Evolutionary conservation across 2,888 invertebrate species (phyloP).

Genomic region (Meta bourneti): DNA sequence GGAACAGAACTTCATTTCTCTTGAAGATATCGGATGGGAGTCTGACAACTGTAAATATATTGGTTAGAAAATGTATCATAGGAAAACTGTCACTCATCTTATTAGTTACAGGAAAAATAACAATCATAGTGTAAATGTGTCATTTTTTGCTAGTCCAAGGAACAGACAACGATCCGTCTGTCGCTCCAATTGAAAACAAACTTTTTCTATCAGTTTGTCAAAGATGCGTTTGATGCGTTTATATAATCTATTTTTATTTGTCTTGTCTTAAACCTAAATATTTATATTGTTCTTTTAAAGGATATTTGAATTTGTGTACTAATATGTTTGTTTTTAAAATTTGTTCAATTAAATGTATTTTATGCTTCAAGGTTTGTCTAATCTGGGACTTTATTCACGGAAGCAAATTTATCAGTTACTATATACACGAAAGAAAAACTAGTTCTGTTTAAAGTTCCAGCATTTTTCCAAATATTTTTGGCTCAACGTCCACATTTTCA

Average conservation of each 20-base stretch:
- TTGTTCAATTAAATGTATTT: neutral
- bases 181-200: neutral
- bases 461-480: too few relatives aligned
- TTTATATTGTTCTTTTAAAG: neutral
- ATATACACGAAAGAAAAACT: too few relatives aligned
- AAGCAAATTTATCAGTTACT: neutral
- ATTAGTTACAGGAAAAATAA: neutral
- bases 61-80: neutral
- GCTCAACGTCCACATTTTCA: too few relatives aligned
- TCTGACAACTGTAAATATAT: slow-evolving; percentile 3
- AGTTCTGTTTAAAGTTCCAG: too few relatives aligned
- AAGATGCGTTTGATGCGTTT: neutral
- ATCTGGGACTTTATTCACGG: neutral
- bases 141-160: neutral
- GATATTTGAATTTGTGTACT: neutral
- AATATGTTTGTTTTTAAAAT: neutral
- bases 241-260: neutral
- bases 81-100: slow-evolving; percentile 1
- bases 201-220: too few relatives aligned
- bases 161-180: neutral
- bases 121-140: slow-evolving; percentile 23
- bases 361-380: neutral
- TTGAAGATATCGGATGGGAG: neutral
- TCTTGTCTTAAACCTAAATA: neutral
- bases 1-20: neutral